Conservation (phyloP, 1,140 invertebrate genomes). For the Drosophila navojoa region DNA sequence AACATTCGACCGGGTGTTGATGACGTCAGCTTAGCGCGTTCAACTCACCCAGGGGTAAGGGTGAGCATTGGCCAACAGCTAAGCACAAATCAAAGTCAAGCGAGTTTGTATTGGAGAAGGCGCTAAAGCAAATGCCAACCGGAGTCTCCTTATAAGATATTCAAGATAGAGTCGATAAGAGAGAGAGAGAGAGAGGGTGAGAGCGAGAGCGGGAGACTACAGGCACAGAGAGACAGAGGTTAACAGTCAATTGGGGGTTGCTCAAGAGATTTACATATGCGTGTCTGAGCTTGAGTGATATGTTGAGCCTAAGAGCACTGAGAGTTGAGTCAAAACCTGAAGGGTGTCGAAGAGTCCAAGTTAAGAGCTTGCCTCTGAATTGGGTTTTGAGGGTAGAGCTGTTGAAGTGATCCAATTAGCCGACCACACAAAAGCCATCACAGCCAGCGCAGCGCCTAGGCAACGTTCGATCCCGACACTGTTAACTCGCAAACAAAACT, state of each 20-base stretch:
- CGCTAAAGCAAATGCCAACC: not conserved
- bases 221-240: slow-evolving; percentile 12
- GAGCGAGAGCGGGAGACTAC: too few relatives aligned
- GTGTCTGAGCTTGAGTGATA: slow-evolving; percentile 23
- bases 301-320: slow-evolving; percentile 47
- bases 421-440: slow-evolving; percentile 27
- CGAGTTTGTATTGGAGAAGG: slow-evolving; percentile 65
- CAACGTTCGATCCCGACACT: not conserved
- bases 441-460: slow-evolving; percentile 18
- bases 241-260: slow-evolving; percentile 39
- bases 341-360: slow-evolving; percentile 16
- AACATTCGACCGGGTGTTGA: slow-evolving; percentile 46
- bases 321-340: slow-evolving; percentile 30
- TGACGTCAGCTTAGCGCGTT: slow-evolving; percentile 65
- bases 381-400: slow-evolving; percentile 7
- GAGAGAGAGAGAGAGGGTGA: slow-evolving; percentile 10
- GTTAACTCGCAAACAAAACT: not conserved
- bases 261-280: slow-evolving; percentile 13
- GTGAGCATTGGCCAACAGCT: slow-evolving; percentile 14
- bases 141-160: slow-evolving; percentile 14
- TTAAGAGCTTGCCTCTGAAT: slow-evolving; percentile 11
- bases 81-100: slow-evolving; percentile 70
- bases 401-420: slow-evolving; percentile 50
- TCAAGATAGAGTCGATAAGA: slow-evolving; percentile 21
- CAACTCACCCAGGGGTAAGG: not conserved